Evolutionary conservation across 2,888 invertebrate species (phyloP).

Genomic region (Phaonia tiefii): DNA sequence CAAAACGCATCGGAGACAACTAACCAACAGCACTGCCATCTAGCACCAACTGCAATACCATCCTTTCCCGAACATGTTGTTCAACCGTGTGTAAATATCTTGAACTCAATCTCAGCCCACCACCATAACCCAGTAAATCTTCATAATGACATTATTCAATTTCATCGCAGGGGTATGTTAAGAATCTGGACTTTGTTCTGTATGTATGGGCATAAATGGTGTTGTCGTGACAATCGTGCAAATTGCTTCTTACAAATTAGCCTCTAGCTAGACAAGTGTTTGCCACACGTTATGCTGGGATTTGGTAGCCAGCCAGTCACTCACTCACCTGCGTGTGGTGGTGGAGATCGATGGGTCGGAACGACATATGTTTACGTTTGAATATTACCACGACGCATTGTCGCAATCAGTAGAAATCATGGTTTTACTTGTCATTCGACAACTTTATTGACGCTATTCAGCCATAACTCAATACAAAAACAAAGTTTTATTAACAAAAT

Average conservation of each 20-base stretch:
- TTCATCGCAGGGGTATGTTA: background rate
- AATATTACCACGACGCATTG: constrained; percentile 24
- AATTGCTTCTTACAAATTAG: constrained; percentile 38
- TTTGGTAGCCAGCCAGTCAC: background rate
- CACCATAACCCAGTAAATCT: constrained; percentile 20
- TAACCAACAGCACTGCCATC: background rate
- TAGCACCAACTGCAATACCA: background rate
- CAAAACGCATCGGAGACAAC: constrained; percentile 23
- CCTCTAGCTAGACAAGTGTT: background rate
- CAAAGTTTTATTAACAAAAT: too few relatives aligned
- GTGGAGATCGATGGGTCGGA: background rate
- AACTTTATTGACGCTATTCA: background rate
- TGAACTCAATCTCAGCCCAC: background rate
- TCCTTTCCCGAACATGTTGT: background rate
- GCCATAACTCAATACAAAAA: too few relatives aligned
- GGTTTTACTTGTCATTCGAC: background rate
- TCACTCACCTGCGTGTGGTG: background rate
- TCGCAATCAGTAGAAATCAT: constrained; percentile 15
- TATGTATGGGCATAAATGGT: too few relatives aligned
- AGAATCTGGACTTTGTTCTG: too few relatives aligned
- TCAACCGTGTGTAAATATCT: background rate
- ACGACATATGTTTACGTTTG: constrained; percentile 31
- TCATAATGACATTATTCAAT: constrained; percentile 19
- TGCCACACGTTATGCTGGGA: constrained; percentile 18
- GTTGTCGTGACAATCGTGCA: constrained; percentile 34